Conservation (phyloP, 2,888 invertebrate genomes). For the Meloe dianella region DNA sequence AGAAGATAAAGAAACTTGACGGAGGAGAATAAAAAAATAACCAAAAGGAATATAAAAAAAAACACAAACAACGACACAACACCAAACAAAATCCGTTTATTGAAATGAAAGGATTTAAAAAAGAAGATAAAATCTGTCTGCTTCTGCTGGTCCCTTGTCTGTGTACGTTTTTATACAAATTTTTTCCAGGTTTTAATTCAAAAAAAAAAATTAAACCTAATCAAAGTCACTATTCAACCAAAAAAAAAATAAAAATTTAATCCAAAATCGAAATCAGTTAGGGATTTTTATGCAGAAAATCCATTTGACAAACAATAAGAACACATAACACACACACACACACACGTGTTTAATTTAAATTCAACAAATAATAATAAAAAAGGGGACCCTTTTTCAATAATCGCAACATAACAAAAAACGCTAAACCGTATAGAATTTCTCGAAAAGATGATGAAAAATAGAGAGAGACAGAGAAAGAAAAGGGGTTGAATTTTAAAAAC, state of each 20-base stretch:
- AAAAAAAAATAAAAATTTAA: not conserved
- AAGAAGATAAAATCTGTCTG: conserved; percentile 6
- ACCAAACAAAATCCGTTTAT: conserved; percentile 10
- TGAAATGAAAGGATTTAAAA: conserved; percentile 6
- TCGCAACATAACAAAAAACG: conserved; percentile 1
- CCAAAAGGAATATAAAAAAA: too few species aligned
- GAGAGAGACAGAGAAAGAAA: not conserved
- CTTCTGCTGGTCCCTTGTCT: not conserved
- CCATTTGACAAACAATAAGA: not conserved
- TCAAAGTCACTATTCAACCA: not conserved
- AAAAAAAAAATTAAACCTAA: too few species aligned
- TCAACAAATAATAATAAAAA: not conserved
- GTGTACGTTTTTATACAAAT: too few species aligned
- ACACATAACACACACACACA: too few species aligned
- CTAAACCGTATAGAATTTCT: conserved; percentile 7
- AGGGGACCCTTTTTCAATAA: not conserved
- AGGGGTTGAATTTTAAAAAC: conserved; percentile 5
- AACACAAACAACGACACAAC: not conserved
- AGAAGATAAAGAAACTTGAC: not conserved
- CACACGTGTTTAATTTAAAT: conserved; percentile 8
- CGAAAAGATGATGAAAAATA: not conserved
- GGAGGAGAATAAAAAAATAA: not conserved
- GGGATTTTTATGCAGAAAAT: not conserved
- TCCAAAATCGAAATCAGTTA: not conserved
- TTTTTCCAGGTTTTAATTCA: too few species aligned